A percentile compares a stretch with the other conserved stretches of the same genome.
Evolutionary conservation across 2,888 invertebrate genomes (phyloP).

Genomic region (Dicyrtomina minuta): DNA sequence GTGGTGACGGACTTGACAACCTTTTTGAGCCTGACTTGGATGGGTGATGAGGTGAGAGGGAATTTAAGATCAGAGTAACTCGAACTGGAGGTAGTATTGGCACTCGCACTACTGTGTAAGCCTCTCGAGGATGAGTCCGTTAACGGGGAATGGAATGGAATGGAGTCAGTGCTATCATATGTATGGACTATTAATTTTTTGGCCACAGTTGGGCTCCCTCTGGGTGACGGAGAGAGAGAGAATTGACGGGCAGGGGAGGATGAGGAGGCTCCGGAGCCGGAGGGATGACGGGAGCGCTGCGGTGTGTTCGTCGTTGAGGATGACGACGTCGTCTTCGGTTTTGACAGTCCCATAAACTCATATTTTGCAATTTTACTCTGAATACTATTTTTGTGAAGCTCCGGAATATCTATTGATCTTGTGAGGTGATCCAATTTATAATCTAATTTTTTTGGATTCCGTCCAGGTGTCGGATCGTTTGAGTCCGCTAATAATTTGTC

Average conservation of each 20-base stretch:
- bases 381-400: conserved; percentile 13
- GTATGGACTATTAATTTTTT: conserved; percentile 6
- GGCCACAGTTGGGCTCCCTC: not conserved
- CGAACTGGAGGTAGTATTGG: conserved; percentile 12
- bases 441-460: conserved; percentile 3
- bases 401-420: conserved; percentile 18
- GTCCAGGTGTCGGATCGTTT: not conserved
- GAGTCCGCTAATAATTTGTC: too few relatives aligned
- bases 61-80: conserved; percentile 27
- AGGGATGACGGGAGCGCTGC: conserved; percentile 25
- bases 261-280: conserved; percentile 19
- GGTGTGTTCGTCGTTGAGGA: conserved; percentile 36
- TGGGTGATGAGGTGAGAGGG: conserved; percentile 14
- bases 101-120: not conserved
- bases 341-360: conserved; percentile 45
- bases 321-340: too few relatives aligned
- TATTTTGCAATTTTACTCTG: conserved; percentile 42
- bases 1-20: not conserved
- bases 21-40: conserved; percentile 11
- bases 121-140: not conserved
- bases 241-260: conserved; percentile 14
- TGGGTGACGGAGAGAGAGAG: conserved; percentile 21
- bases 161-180: conserved; percentile 28
- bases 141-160: conserved; percentile 1
- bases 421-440: conserved; percentile 14